Evolutionary conservation across 2,797 vertebrate genomes (phyloP).

Genomic region (Iguana delicatissima): DNA sequence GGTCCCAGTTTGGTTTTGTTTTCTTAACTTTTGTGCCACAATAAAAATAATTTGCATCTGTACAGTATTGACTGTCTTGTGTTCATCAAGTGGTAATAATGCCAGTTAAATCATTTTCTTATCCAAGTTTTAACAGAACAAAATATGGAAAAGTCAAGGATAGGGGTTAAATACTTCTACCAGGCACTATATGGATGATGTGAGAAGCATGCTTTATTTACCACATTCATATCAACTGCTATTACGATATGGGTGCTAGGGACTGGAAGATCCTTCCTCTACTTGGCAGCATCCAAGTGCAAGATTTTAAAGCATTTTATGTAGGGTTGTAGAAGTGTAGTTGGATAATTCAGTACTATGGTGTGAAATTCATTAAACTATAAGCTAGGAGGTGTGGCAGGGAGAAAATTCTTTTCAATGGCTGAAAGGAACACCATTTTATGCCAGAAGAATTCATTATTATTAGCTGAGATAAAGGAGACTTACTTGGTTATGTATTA

Average conservation of each 20-base stretch:
- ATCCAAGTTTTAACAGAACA: too few relatives aligned
- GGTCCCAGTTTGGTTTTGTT: too few relatives aligned
- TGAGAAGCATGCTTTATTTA: background rate
- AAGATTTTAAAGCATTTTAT: background rate
- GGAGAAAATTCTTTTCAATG: background rate
- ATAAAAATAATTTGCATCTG: too few relatives aligned
- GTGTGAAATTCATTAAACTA: background rate
- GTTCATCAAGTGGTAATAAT: too few relatives aligned
- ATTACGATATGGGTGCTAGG: background rate
- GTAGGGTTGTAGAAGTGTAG: background rate
- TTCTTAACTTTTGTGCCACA: too few relatives aligned
- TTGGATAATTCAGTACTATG: background rate
- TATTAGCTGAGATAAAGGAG: background rate
- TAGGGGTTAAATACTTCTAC: background rate
- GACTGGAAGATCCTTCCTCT: background rate
- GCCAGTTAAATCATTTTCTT: too few relatives aligned
- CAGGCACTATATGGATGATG: background rate
- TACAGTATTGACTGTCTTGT: too few relatives aligned
- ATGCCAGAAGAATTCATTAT: background rate
- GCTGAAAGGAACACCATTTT: background rate
- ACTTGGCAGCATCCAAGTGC: background rate
- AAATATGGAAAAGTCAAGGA: too few relatives aligned
- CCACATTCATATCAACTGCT: background rate
- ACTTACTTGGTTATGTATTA: background rate
- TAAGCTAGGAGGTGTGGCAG: background rate